phyloP scores from a whole-genome alignment of 2,888 invertebrate genomes.

The Falcaria lacertinaria region DNA sequence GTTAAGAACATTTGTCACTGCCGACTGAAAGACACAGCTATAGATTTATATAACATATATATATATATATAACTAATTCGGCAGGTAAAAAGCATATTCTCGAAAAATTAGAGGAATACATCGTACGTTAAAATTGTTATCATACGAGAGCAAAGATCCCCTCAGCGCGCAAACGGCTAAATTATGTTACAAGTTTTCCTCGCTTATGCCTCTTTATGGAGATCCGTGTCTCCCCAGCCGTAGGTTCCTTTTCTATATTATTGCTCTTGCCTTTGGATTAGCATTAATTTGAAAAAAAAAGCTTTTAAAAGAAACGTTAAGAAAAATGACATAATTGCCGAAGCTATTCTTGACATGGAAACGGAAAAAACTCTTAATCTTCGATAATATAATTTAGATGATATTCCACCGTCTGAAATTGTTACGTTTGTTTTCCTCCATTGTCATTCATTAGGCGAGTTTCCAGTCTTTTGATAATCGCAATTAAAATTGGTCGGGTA shows the following conservation, averaged over 20 bases:
- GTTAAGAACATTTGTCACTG: too few species aligned
- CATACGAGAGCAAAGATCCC: constrained; percentile 29
- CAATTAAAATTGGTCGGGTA: constrained; percentile 12
- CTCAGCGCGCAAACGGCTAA: constrained; percentile 40
- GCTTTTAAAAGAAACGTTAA: constrained; percentile 51
- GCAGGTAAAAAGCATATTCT: background rate
- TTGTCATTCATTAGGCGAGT: constrained; percentile 21
- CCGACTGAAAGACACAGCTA: background rate
- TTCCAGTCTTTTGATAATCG: constrained; percentile 13
- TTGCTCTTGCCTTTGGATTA: constrained; percentile 50
- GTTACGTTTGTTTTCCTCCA: constrained; percentile 23
- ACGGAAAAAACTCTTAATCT: background rate
- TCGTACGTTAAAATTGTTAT: constrained; percentile 21
- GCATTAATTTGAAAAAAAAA: constrained; percentile 50
- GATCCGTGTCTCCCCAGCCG: constrained; percentile 41
- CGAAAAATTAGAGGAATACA: background rate
- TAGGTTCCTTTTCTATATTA: constrained; percentile 52
- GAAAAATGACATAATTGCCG: constrained; percentile 37
- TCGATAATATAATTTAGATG: constrained; percentile 3
- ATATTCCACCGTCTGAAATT: constrained; percentile 21
- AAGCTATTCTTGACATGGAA: constrained; percentile 32
- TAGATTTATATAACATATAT: background rate
- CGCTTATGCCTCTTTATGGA: constrained; percentile 50
- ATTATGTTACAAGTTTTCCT: constrained; percentile 52
- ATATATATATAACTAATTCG: too few species aligned